These are phyloP conservation scores for Lepus timidus DNA, from an alignment of 2,113 vertebrate genomes.

Conservation along the genomic window DNA sequence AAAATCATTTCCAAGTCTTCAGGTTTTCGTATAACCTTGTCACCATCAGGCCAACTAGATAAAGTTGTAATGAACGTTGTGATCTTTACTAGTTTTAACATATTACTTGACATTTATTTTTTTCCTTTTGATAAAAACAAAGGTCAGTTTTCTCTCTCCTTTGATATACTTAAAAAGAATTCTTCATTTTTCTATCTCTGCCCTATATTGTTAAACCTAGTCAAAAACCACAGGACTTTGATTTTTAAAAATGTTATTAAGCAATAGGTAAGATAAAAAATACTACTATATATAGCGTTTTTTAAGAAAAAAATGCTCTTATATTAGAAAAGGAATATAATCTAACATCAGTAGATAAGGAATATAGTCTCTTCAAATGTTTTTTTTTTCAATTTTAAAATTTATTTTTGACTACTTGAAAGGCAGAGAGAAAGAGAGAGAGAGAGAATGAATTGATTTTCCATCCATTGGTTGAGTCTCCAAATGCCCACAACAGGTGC, in stretches of 20 bases:
- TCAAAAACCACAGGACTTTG: background rate
- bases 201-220: background rate
- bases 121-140: conserved; percentile 23
- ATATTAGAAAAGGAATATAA: background rate
- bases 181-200: background rate
- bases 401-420: too few species aligned
- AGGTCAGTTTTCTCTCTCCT: background rate
- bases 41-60: background rate
- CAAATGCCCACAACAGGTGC: too few species aligned
- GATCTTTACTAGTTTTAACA: background rate
- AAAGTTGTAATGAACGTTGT: background rate
- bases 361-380: background rate
- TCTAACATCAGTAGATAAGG: background rate
- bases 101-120: background rate
- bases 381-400: too few species aligned
- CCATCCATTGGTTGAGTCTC: too few species aligned
- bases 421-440: too few species aligned
- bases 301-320: conserved; percentile 1
- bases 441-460: too few species aligned
- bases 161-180: background rate
- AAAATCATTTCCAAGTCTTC: background rate
- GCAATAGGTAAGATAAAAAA: background rate
- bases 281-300: background rate
- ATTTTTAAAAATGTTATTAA: background rate
- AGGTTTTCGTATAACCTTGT: background rate